Conservation (phyloP, 2,888 invertebrate genomes). For the Tetrapedia diversipes region DNA sequence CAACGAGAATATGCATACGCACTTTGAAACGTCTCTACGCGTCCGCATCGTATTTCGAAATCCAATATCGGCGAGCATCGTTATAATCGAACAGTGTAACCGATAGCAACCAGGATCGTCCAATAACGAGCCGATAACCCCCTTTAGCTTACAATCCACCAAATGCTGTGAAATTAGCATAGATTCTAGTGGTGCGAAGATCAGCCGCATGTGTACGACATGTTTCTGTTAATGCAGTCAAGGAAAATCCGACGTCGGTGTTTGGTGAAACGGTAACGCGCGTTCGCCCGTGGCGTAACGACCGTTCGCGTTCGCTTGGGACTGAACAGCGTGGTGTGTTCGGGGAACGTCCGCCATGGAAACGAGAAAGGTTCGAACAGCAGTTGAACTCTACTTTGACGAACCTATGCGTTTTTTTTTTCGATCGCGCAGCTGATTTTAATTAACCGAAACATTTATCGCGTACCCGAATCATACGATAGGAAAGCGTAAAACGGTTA, state of each 20-base stretch:
- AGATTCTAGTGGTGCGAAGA: slow-evolving; percentile 63
- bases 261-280: slow-evolving; percentile 40
- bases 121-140: slow-evolving; percentile 70
- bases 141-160: slow-evolving; percentile 63
- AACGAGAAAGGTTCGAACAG: background rate
- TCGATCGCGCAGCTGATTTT: too few relatives aligned
- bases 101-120: slow-evolving; percentile 57
- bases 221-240: slow-evolving; percentile 55
- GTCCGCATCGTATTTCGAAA: slow-evolving; percentile 55
- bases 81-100: slow-evolving; percentile 66
- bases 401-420: too few relatives aligned
- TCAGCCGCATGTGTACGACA: slow-evolving; percentile 61
- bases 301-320: slow-evolving; percentile 22
- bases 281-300: slow-evolving; percentile 26
- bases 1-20: slow-evolving; percentile 41
- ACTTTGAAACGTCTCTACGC: slow-evolving; percentile 42
- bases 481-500: too few relatives aligned
- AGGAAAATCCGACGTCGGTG: slow-evolving; percentile 56
- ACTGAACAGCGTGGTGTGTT: background rate
- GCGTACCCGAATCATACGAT: too few relatives aligned
- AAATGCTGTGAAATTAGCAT: slow-evolving; percentile 69
- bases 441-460: too few relatives aligned
- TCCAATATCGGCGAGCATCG: slow-evolving; percentile 65
- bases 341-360: background rate
- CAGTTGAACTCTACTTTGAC: background rate